Conservation (phyloP, 2,797 vertebrate species). For the Crenichthys baileyi region DNA sequence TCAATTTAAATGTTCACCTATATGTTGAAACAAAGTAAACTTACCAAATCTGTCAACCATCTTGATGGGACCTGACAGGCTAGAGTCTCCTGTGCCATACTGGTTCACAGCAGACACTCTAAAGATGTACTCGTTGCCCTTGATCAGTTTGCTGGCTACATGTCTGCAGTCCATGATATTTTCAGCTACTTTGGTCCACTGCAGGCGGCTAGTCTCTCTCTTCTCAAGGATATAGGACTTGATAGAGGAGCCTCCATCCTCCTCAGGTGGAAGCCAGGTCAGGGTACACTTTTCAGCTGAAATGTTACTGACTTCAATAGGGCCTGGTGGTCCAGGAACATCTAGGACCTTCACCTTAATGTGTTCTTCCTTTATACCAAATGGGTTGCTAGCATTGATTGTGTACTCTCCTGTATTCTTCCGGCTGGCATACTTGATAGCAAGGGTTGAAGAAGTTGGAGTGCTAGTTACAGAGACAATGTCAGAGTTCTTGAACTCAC, state of each 20-base stretch:
- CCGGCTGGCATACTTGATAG: conserved; percentile 92
- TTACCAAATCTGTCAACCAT: conserved; percentile 96
- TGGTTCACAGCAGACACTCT: conserved; percentile 95
- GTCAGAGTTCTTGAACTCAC: conserved; percentile 94
- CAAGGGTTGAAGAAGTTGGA: conserved; percentile 90
- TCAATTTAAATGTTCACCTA: not conserved
- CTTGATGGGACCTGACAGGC: conserved; percentile 92
- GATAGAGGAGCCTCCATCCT: conserved; percentile 94
- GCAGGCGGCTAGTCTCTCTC: conserved; percentile 96
- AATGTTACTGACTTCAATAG: conserved; percentile 92
- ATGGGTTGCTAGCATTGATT: conserved; percentile 97
- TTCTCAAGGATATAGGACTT: conserved; percentile 97
- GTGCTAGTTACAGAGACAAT: conserved; percentile 87
- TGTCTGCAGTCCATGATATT: conserved; percentile 92
- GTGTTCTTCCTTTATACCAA: conserved; percentile 94
- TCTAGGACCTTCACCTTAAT: conserved; percentile 96
- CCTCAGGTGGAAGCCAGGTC: conserved; percentile 94
- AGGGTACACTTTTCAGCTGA: conserved; percentile 97
- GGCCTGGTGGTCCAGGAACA: conserved; percentile 95
- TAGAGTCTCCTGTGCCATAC: conserved; percentile 92
- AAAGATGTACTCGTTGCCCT: conserved; percentile 99
- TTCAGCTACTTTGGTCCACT: conserved; percentile 96
- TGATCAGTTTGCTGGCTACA: conserved; percentile 92
- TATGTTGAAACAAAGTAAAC: conserved; percentile 48
- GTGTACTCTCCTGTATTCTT: conserved; percentile 98